phyloP scores from a whole-genome alignment of 2,113 vertebrate genomes.

The Ptilonorhynchus violaceus region DNA sequence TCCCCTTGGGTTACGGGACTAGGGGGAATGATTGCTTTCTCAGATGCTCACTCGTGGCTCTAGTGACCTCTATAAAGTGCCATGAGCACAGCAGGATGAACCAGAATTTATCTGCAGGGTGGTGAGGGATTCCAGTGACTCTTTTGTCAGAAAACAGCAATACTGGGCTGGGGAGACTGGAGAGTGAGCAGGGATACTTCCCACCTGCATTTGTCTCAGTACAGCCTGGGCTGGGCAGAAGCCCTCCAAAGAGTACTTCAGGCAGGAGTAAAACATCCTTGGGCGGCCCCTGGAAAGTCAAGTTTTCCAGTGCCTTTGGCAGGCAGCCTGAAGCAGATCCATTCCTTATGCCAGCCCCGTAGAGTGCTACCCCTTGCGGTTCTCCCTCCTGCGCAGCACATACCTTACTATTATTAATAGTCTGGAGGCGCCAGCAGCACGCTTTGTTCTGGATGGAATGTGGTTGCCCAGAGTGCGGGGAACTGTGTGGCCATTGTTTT shows the following conservation, averaged over 20 bases:
- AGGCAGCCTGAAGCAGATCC: slow-evolving; percentile 13
- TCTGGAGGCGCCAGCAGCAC: background rate
- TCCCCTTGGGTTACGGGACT: background rate
- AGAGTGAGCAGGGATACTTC: background rate
- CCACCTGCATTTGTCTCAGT: background rate
- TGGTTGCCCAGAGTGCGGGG: background rate
- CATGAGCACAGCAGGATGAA: background rate
- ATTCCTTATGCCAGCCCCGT: background rate
- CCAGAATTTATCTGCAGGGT: background rate
- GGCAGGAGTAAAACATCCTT: background rate
- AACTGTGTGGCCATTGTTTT: background rate
- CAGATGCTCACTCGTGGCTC: rapidly evolving
- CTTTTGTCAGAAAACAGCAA: background rate
- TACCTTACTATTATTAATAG: slow-evolving; percentile 47
- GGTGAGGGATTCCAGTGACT: background rate
- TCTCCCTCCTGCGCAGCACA: background rate
- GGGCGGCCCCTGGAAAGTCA: background rate
- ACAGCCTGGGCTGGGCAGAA: background rate
- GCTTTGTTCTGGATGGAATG: background rate
- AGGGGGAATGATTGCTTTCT: background rate
- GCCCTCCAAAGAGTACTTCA: background rate
- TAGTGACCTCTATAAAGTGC: background rate
- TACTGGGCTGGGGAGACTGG: background rate
- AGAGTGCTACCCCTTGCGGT: background rate
- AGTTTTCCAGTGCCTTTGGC: slow-evolving; percentile 31